A percentile compares a stretch with the other conserved stretches of the same genome.
Evolutionary conservation across 2,113 vertebrate species (phyloP).

Genomic region (Cygnus buccinator): DNA sequence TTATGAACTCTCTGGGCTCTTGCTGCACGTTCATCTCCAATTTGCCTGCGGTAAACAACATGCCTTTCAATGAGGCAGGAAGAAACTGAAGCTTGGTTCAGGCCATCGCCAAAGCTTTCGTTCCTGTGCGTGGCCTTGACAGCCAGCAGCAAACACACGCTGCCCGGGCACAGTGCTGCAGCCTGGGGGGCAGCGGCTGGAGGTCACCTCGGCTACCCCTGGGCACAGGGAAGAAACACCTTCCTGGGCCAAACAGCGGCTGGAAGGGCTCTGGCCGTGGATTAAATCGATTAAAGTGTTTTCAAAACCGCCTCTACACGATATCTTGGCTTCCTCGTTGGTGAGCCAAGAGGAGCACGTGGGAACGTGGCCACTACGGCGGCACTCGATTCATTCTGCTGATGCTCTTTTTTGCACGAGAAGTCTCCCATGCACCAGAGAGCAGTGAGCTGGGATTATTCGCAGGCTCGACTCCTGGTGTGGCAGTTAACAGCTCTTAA

Average conservation of each 20-base stretch:
- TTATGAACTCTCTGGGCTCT: not conserved
- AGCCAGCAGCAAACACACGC: not conserved
- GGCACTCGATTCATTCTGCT: not conserved
- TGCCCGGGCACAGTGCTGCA: not conserved
- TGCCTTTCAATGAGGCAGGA: not conserved
- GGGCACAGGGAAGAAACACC: not conserved
- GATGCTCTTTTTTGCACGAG: not conserved
- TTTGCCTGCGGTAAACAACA: not conserved
- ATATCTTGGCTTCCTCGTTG: not conserved
- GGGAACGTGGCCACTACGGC: not conserved
- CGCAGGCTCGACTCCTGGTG: accelerated
- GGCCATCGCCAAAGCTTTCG: not conserved
- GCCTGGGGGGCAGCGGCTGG: not conserved
- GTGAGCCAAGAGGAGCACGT: not conserved
- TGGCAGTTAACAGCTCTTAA: not conserved
- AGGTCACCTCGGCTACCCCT: not conserved
- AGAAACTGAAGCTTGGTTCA: not conserved
- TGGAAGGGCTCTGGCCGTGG: not conserved
- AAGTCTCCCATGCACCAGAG: not conserved
- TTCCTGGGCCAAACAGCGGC: not conserved
- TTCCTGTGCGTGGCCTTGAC: not conserved
- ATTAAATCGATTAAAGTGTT: not conserved
- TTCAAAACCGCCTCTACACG: not conserved
- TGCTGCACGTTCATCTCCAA: accelerated
- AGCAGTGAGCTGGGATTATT: accelerated